phyloP scores from a whole-genome alignment of 2,797 vertebrate genomes.

The Trichosurus vulpecula region DNA sequence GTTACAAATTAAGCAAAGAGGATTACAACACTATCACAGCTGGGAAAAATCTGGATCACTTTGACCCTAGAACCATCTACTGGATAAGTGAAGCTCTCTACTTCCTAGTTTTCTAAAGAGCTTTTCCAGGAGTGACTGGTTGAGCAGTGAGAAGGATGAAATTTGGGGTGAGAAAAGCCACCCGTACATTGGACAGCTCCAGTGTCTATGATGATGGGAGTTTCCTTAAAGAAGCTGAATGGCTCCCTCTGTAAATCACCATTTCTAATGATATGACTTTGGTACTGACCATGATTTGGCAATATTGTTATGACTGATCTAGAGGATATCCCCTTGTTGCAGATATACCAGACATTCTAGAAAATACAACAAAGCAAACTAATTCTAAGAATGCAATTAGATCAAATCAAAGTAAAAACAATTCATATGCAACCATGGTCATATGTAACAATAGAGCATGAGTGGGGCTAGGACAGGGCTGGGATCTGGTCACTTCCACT shows the following conservation, averaged over 20 bases:
- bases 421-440: not conserved
- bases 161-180: not conserved
- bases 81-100: not conserved
- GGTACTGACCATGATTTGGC: not conserved
- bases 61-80: not conserved
- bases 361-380: not conserved
- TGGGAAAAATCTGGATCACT: not conserved
- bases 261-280: not conserved
- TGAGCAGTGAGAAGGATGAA: not conserved
- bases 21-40: not conserved
- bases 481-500: not conserved
- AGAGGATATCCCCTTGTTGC: not conserved
- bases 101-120: not conserved
- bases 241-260: not conserved
- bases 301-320: not conserved
- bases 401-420: not conserved
- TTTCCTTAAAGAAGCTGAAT: not conserved
- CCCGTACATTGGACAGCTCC: not conserved
- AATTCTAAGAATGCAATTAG: not conserved
- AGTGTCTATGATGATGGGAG: not conserved
- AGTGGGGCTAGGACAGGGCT: not conserved
- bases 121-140: not conserved
- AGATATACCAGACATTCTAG: not conserved
- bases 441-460: not conserved
- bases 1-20: conserved; percentile 52